Evolutionary conservation across 2,113 vertebrate species (phyloP).

Genomic region (Etheostoma spectabile): DNA sequence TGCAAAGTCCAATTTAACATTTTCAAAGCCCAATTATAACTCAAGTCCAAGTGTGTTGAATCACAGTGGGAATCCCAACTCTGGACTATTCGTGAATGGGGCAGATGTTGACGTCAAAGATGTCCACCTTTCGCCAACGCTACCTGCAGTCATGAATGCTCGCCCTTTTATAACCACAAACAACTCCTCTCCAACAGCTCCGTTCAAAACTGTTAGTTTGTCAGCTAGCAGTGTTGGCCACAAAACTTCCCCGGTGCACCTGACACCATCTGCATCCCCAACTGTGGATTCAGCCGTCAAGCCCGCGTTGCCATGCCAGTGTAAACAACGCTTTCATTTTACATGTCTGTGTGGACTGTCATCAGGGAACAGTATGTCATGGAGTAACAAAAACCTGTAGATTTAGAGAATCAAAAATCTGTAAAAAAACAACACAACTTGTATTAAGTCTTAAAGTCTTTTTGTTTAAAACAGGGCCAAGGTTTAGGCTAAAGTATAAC

Average conservation of each 20-base stretch:
- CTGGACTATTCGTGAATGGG: not conserved
- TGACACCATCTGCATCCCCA: slow-evolving; percentile 20
- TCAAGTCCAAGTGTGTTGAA: not conserved
- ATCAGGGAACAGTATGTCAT: slow-evolving; percentile 88
- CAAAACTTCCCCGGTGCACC: slow-evolving; percentile 34
- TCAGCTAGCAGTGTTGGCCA: not conserved
- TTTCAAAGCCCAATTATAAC: slow-evolving; percentile 5
- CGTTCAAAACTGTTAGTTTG: not conserved
- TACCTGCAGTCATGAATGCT: not conserved
- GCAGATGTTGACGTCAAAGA: not conserved
- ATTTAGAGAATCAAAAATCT: slow-evolving; percentile 66
- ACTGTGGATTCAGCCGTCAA: slow-evolving; percentile 7
- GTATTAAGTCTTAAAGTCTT: slow-evolving; percentile 58
- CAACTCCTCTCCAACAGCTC: slow-evolving; percentile 17
- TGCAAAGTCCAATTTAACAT: not conserved
- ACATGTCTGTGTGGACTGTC: slow-evolving; percentile 85
- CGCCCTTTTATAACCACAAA: slow-evolving; percentile 42
- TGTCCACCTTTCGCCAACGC: slow-evolving; percentile 16
- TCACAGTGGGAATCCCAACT: slow-evolving; percentile 22
- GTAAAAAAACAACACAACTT: not conserved
- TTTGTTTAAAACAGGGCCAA: not conserved
- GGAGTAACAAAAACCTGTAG: slow-evolving; percentile 68
- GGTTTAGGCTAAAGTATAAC: too few species aligned
- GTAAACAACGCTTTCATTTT: slow-evolving; percentile 77
- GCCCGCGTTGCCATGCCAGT: slow-evolving; percentile 73